Evolutionary conservation across 1,140 invertebrate species (phyloP).

Genomic region (Drosophila ohnishii): DNA sequence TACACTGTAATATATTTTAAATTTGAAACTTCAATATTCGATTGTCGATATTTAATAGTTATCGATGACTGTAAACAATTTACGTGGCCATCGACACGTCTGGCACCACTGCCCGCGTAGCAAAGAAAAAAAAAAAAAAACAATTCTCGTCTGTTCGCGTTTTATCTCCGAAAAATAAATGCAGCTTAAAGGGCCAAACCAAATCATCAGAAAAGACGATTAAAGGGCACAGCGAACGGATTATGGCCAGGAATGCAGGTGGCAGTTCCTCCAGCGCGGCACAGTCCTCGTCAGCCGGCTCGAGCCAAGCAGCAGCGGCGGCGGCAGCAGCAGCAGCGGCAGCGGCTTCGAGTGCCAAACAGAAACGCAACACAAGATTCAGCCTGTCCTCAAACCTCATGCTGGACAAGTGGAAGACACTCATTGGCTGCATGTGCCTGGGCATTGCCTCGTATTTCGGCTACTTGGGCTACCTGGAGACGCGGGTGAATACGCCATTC

Average conservation of each 20-base stretch:
- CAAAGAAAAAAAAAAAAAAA: not conserved
- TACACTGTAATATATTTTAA: not conserved
- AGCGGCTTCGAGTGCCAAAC: conserved; percentile 47
- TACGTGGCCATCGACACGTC: conserved; percentile 9
- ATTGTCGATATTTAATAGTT: not conserved
- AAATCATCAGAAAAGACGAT: conserved; percentile 1
- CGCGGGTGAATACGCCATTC: conserved; percentile 93
- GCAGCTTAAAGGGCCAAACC: not conserved
- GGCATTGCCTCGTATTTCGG: conserved; percentile 88
- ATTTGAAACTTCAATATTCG: not conserved
- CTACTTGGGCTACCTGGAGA: conserved; percentile 92
- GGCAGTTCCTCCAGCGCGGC: conserved; percentile 23
- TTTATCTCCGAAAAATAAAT: conserved; percentile 1
- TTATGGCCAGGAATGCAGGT: conserved; percentile 41
- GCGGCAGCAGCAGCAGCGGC: conserved; percentile 31
- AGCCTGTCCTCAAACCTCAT: conserved; percentile 62
- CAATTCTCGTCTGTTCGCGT: conserved; percentile 1
- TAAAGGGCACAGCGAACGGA: conserved; percentile 11
- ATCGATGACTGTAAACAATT: conserved; percentile 8
- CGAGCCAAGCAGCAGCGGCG: conserved; percentile 19
- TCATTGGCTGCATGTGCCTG: conserved; percentile 82
- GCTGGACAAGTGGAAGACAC: conserved; percentile 76
- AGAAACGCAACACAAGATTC: conserved; percentile 50
- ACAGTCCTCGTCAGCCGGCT: conserved; percentile 12
- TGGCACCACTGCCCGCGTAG: conserved; percentile 3